Base-by-base conservation (phyloP, 2,113 vertebrate species). In the Hippocampus guttulatus region DNA sequence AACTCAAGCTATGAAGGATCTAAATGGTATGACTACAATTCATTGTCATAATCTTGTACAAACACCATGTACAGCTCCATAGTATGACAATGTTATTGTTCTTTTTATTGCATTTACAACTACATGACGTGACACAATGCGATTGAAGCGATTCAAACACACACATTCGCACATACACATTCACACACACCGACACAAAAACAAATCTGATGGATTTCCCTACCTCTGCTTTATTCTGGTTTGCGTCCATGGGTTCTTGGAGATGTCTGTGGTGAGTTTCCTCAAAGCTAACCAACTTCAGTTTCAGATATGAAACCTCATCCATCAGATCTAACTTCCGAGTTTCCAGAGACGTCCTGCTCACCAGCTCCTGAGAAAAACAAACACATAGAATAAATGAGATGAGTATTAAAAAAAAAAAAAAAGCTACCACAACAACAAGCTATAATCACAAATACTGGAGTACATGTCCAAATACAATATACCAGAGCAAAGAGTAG, bases 291-390 rank as follows among this genome's bases (percentile, higher is more conserved):
- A 95, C 95, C 81, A 98, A 89, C 77, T 96, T 96, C 81, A 98
- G 95, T 76, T 98, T 98, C 80, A 99, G 90, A 75, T 92, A 93
- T 38, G 96, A 98, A 74, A 99, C 94, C 83, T 99, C 96, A 65
- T 96, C 94, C 91, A 97, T 95, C 73, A 99, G 91, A 86, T 98
- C 95, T 21, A 98, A 87, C 85, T 98, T 99, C 91, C 98, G 95
- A 12, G 94, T 96, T 91, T 99, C 97, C 1, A 99, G 91, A 0
- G 92, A 93, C 3, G 95, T 97, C 69, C 95, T 93, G 84, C 94
- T 96, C 75, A 95, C 88, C 87, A 99, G 88, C 89, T 99, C 97
- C 97, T 99, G 88, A 16, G 43, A 40, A 62, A 67, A 70, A 70
- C 58, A 73, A 65, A 81, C 3, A 72, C 23, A 3, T 45, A 8